Evolutionary conservation across 1,140 invertebrate genomes (phyloP).

Genomic region (Cyclargus thomasi): DNA sequence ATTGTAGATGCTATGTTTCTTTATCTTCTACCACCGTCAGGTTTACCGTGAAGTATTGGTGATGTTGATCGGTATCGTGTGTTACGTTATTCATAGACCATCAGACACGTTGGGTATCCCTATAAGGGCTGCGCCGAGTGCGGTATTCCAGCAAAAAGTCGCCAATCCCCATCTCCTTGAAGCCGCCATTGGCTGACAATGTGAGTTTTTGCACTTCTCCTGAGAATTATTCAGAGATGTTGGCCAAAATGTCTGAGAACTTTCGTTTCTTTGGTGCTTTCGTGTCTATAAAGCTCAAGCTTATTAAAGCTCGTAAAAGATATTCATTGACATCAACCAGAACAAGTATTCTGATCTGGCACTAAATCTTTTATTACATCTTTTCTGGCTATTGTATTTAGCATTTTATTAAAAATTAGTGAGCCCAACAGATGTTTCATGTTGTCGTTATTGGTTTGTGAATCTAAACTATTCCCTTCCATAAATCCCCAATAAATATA

Average conservation of each 20-base stretch:
- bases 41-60: not conserved
- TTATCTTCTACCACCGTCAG: not conserved
- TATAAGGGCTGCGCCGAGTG: not conserved
- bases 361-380: not conserved
- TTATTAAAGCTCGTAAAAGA: not conserved
- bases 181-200: not conserved
- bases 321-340: too few species aligned
- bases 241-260: not conserved
- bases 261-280: not conserved
- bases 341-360: not conserved
- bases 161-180: not conserved
- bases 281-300: not conserved
- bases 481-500: too few species aligned
- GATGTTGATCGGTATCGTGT: not conserved
- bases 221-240: conserved; percentile 7
- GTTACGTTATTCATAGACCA: not conserved
- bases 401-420: too few species aligned
- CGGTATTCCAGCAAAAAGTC: conserved; percentile 1
- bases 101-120: not conserved
- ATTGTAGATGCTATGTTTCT: too few species aligned
- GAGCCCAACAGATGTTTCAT: too few species aligned
- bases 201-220: not conserved
- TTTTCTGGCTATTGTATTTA: too few species aligned
- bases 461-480: too few species aligned
- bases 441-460: too few species aligned